Evolutionary conservation across 2,888 invertebrate genomes (phyloP), one percentile per base, ranked within the genome.

Genomic region (Drosophila affinis): DNA sequence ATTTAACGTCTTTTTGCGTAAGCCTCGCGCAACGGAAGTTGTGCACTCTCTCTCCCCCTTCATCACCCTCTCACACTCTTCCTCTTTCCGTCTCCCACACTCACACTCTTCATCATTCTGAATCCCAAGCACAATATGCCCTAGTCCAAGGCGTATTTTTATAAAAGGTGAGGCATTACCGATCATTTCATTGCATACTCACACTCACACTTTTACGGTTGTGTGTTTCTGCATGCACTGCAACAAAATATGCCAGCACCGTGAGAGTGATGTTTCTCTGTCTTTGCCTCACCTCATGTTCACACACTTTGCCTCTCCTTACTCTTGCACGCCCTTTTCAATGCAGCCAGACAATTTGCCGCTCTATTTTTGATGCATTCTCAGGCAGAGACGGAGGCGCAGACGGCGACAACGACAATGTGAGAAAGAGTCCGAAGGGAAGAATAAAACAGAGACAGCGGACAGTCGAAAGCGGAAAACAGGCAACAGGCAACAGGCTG

Each of bases 321-420:
- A 1, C 51, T 51, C 29, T 51, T 51, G 29, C 27, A 59, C 27
- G 2, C 48, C 9, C 18, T 24, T 21, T 60, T 60, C 51, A 46
- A 34, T 56, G 67, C 67, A 47, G 72, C 61, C 78, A 84, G 82
- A 87, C 87, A 81, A 80, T 81, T 75, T 72, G 75, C 80, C 80
- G 82, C 85, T 87, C 85, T 84, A 85, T 87, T 85, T 83, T 85
- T 68, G 86, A 64, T 82, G 76, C 72, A 59, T 72, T 80, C 76
- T 77, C 57, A 60, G 69, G 67, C 69, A 65, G 62, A 62, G 3
- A 21, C 21, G 62, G 62, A 62, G 14, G 39, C 14, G 39, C 12
- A 5, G 39, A 51, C 29, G 3, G 18, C 18, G 18, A 18, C 18
- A 51, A 24, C 29, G 29, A n/a, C 24, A 24, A 6, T 6, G 39